Percentiles rank a stretch among this genome's conserved stretches.
These are phyloP conservation scores for Alexandromys fortis DNA, from an alignment of 2,113 vertebrate species.

Conservation along the genomic window DNA sequence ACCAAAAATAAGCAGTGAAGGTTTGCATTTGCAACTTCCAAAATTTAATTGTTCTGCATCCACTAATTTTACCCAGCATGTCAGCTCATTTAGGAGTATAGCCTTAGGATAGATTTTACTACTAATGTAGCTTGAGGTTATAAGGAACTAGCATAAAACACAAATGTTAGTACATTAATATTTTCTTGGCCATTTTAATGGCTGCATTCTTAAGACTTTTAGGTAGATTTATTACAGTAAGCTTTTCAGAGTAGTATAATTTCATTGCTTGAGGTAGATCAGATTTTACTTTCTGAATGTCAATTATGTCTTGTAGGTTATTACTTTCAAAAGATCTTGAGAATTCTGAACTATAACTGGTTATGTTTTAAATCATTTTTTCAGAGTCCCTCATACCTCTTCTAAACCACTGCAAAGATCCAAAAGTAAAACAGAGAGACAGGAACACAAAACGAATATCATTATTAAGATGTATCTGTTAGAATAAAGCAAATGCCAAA, in stretches of 20 bases:
- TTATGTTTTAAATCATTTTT: slow-evolving; percentile 34
- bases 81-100: slow-evolving; percentile 63
- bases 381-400: neutral
- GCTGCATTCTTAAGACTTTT: slow-evolving; percentile 67
- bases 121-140: slow-evolving; percentile 49
- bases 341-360: slow-evolving; percentile 57
- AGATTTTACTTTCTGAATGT: slow-evolving; percentile 74
- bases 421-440: slow-evolving; percentile 32
- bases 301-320: slow-evolving; percentile 71
- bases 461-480: slow-evolving; percentile 24
- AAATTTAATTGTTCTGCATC: slow-evolving; percentile 58
- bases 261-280: slow-evolving; percentile 76
- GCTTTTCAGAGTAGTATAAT: slow-evolving; percentile 73
- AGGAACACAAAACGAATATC: neutral
- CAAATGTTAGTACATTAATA: slow-evolving; percentile 76
- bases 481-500: slow-evolving; percentile 51
- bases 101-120: slow-evolving; percentile 61
- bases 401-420: neutral
- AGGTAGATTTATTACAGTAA: slow-evolving; percentile 72
- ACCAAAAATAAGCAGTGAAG: neutral
- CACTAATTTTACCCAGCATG: slow-evolving; percentile 57
- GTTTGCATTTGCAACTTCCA: slow-evolving; percentile 44
- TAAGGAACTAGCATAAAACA: slow-evolving; percentile 69
- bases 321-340: slow-evolving; percentile 70
- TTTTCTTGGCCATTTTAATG: slow-evolving; percentile 72